Base-by-base conservation (phyloP, 2,888 invertebrate species). In the Gonocerus acuteangulatus region DNA sequence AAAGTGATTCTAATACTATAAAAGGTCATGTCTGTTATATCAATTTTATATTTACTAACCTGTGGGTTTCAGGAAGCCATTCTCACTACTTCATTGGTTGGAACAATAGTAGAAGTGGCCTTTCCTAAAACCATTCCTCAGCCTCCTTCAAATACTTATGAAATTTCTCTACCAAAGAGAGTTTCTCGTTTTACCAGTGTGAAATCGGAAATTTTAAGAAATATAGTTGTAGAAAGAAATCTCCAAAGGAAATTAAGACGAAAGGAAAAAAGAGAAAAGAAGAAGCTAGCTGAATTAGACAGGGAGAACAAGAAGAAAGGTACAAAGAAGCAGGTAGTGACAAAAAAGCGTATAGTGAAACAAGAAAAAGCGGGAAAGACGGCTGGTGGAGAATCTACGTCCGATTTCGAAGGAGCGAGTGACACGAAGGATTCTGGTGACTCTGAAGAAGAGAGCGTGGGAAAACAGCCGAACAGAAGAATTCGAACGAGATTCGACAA, bases 141-240 rank as follows among this genome's bases (percentile, higher is more conserved):
- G 9, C 48, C 48, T 13, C 48, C 36, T 19, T 3, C 21, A 4
- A 45, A 59, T 22, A 32, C 59, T n/a, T 59, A 32, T 42, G 22
- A 48, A 23, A 36, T 59, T n/a, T 22, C n/a, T 34, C 21, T 59
- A 3, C 48, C 59, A 13, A 39, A 15, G n/a, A 59, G 32, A 39
- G 21, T 36, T 15, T 36, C 34, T 11, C 22, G 74, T 59, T 84
- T 84, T 69, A 73, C 72, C 9, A 81, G 83, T 0, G 78, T 82
- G 1, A 84, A 84, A 71, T 80, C 83, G 22, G 75, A 75, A 57
- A 80, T 57, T 23, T 13, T 45, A 23, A 22, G 57, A 32, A 47
- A 47, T 15, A 27, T 19, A 11, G 57, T 44, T 18, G 42, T 47
- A 11, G 18, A 45, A 32, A 22, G 57, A 15, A 47, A 47, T 47